These are phyloP conservation scores for Pteruthius melanotis DNA, from an alignment of 2,113 vertebrate genomes.

Conservation along the genomic window DNA sequence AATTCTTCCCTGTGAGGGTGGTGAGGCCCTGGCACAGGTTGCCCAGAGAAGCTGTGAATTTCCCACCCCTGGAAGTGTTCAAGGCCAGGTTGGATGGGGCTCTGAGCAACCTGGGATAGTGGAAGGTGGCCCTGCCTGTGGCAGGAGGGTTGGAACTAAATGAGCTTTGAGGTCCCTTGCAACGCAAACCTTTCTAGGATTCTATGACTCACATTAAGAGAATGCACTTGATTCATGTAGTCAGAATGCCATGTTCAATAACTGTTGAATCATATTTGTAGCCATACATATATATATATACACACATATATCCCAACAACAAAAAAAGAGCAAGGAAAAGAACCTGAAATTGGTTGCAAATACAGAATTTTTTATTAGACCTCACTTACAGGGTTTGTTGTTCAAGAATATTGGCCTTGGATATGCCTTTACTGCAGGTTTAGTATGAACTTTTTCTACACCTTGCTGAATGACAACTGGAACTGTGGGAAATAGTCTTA, in stretches of 20 bases:
- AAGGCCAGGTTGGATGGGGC: neutral
- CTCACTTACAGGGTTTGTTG: neutral
- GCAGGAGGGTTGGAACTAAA: rapidly evolving
- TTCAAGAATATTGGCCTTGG: neutral
- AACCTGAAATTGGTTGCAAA: neutral
- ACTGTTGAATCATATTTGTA: neutral
- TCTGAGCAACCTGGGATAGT: rapidly evolving
- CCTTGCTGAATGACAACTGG: neutral
- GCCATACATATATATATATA: neutral
- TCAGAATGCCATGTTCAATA: neutral
- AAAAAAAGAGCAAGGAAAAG: neutral
- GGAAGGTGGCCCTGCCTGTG: neutral
- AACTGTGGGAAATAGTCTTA: neutral
- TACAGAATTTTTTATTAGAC: neutral
- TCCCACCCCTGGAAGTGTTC: too few species aligned
- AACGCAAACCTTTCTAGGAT: neutral
- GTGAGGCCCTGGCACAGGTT: neutral
- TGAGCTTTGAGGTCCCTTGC: neutral
- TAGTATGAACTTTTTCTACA: neutral
- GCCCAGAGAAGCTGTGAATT: rapidly evolving
- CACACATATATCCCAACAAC: rapidly evolving
- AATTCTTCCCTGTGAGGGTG: neutral
- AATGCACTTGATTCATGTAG: neutral
- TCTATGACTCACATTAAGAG: neutral
- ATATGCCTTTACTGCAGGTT: neutral